Percentiles rank a stretch among this genome's conserved stretches.
phyloP scores from a whole-genome alignment of 2,888 invertebrate genomes.

The Dolomedes plantarius region DNA sequence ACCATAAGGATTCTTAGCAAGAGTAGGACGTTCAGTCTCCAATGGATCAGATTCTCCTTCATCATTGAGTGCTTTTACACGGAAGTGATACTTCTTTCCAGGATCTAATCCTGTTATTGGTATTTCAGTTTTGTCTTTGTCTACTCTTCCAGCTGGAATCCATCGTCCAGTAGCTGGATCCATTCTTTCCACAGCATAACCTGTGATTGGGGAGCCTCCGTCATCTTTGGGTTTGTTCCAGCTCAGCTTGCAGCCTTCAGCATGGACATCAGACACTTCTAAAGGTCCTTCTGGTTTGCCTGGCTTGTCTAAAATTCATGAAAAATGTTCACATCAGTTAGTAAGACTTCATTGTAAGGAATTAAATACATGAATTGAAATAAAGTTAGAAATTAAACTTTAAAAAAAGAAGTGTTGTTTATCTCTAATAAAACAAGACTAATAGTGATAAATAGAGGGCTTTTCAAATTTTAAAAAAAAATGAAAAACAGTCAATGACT shows the following conservation, averaged over 20 bases:
- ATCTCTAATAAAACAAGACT: too few relatives aligned
- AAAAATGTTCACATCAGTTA: too few relatives aligned
- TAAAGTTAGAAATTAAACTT: too few relatives aligned
- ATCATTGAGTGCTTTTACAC: constrained; percentile 92
- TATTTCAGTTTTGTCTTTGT: constrained; percentile 85
- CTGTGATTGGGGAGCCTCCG: constrained; percentile 89
- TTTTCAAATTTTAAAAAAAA: too few relatives aligned
- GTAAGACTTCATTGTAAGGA: too few relatives aligned
- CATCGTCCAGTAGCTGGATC: constrained; percentile 83
- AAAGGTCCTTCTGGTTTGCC: constrained; percentile 87
- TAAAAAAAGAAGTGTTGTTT: too few relatives aligned
- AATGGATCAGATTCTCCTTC: constrained; percentile 95
- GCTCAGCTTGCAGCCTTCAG: constrained; percentile 89
- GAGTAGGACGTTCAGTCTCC: constrained; percentile 87
- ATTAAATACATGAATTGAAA: too few relatives aligned
- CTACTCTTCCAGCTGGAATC: constrained; percentile 86
- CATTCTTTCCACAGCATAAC: constrained; percentile 92
- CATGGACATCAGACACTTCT: constrained; percentile 89
- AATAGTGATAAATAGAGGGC: too few relatives aligned
- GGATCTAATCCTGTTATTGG: constrained; percentile 86
- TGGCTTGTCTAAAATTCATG: constrained; percentile 81
- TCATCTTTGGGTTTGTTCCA: constrained; percentile 93
- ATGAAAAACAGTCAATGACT: too few relatives aligned
- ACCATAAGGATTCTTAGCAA: constrained; percentile 96
- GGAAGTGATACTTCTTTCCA: constrained; percentile 96